Evolutionary conservation across 1,140 invertebrate genomes (phyloP).

Genomic region (Cryptotermes secundus): DNA sequence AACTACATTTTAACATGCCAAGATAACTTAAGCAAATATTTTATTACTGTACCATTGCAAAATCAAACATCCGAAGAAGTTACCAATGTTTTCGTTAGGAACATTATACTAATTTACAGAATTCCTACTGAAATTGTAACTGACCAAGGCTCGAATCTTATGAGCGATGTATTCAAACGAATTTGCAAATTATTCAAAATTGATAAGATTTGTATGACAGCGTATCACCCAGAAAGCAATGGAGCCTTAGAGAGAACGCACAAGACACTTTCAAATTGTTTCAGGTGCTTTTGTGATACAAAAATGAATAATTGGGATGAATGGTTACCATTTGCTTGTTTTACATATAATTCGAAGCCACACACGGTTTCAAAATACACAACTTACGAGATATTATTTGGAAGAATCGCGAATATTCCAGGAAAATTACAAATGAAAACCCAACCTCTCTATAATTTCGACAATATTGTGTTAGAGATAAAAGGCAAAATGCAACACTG

Average conservation of each 20-base stretch:
- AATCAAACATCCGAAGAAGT: slow-evolving; percentile 41
- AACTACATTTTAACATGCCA: slow-evolving; percentile 44
- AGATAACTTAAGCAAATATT: slow-evolving; percentile 43
- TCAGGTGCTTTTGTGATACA: slow-evolving; percentile 38
- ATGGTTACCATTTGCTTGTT: slow-evolving; percentile 40
- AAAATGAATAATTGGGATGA: slow-evolving; percentile 43
- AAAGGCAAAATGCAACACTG: slow-evolving; percentile 19
- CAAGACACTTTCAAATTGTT: slow-evolving; percentile 39
- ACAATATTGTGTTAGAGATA: not conserved
- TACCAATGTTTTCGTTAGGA: slow-evolving; percentile 39
- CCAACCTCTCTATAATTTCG: not conserved
- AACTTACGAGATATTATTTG: slow-evolving; percentile 44
- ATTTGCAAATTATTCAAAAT: slow-evolving; percentile 41
- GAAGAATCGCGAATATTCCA: slow-evolving; percentile 39
- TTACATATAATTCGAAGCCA: slow-evolving; percentile 42
- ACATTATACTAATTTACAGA: slow-evolving; percentile 42
- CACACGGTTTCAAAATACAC: slow-evolving; percentile 43
- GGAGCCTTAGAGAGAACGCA: slow-evolving; percentile 41
- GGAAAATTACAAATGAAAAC: slow-evolving; percentile 11
- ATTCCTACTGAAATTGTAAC: slow-evolving; percentile 42
- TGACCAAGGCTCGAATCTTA: slow-evolving; percentile 43
- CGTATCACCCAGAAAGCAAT: slow-evolving; percentile 41
- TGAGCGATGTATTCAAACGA: slow-evolving; percentile 39
- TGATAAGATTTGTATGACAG: slow-evolving; percentile 40
- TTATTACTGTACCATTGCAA: slow-evolving; percentile 35